Conservation (phyloP, 2,113 vertebrate genomes). For the Pycnonotus jocosus region DNA sequence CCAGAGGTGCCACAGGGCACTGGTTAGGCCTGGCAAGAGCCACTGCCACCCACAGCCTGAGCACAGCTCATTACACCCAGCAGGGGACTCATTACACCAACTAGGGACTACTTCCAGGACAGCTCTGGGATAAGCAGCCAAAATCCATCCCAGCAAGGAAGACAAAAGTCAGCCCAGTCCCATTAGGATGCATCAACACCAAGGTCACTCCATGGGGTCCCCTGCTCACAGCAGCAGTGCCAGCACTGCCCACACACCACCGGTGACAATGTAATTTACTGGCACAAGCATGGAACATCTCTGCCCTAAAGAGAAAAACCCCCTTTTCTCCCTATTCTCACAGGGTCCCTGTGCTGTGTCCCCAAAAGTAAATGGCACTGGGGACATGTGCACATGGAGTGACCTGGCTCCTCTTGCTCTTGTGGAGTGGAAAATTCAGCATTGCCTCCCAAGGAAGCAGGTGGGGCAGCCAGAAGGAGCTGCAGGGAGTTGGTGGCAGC, state of each 20-base stretch:
- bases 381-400: accelerated
- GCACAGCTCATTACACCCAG: not conserved
- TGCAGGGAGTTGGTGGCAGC: not conserved
- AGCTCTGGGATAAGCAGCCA: not conserved
- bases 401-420: not conserved
- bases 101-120: accelerated
- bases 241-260: not conserved
- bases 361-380: not conserved
- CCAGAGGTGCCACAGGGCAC: not conserved
- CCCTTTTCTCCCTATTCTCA: accelerated
- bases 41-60: not conserved
- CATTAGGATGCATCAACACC: not conserved
- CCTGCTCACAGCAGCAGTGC: not conserved
- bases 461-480: not conserved
- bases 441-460: not conserved
- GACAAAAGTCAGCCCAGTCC: not conserved
- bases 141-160: not conserved
- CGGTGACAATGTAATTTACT: not conserved
- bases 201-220: not conserved
- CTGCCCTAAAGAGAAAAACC: not conserved
- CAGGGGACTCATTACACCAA: accelerated
- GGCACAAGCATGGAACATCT: accelerated
- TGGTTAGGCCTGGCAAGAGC: not conserved
- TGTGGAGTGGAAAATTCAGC: not conserved
- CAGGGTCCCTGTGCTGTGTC: accelerated